Evolutionary conservation across 2,888 invertebrate species (phyloP).

Genomic region (Amphipoea oculea): DNA sequence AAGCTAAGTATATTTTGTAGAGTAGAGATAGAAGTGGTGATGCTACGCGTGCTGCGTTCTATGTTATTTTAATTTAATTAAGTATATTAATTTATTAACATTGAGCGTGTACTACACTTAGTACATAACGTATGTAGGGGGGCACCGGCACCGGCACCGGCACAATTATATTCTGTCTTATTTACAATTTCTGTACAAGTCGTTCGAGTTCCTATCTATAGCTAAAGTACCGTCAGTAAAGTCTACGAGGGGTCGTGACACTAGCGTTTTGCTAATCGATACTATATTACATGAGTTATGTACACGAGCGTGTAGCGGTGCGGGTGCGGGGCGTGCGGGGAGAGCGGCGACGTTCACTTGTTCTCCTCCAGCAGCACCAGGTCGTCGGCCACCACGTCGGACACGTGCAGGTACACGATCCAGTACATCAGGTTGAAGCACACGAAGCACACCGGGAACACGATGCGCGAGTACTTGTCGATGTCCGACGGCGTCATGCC

Average conservation of each 20-base stretch:
- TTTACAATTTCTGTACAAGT: conserved; percentile 62
- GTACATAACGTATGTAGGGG: background rate
- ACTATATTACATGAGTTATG: conserved; percentile 61
- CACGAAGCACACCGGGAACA: conserved; percentile 99
- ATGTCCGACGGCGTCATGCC: conserved; percentile 98
- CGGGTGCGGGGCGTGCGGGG: conserved; percentile 35
- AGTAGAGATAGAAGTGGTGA: background rate
- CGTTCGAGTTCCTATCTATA: conserved; percentile 37
- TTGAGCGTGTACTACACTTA: conserved; percentile 36
- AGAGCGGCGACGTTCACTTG: conserved; percentile 62
- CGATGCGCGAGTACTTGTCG: conserved; percentile 99
- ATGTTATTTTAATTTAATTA: conserved; percentile 17
- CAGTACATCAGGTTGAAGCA: conserved; percentile 99
- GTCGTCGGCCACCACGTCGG: conserved; percentile 97
- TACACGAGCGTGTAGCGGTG: conserved; percentile 53
- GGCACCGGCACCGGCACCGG: conserved; percentile 37
- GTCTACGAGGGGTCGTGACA: conserved; percentile 61
- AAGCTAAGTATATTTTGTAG: background rate
- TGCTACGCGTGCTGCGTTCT: background rate
- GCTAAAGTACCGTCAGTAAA: conserved; percentile 49
- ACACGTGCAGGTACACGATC: conserved; percentile 98
- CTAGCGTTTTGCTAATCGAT: conserved; percentile 67
- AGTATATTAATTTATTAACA: conserved; percentile 5
- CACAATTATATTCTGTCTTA: conserved; percentile 16
- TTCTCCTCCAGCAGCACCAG: conserved; percentile 93